These are phyloP conservation scores for Eumaeus atala DNA, from an alignment of 1,140 invertebrate species.

Conservation along the genomic window DNA sequence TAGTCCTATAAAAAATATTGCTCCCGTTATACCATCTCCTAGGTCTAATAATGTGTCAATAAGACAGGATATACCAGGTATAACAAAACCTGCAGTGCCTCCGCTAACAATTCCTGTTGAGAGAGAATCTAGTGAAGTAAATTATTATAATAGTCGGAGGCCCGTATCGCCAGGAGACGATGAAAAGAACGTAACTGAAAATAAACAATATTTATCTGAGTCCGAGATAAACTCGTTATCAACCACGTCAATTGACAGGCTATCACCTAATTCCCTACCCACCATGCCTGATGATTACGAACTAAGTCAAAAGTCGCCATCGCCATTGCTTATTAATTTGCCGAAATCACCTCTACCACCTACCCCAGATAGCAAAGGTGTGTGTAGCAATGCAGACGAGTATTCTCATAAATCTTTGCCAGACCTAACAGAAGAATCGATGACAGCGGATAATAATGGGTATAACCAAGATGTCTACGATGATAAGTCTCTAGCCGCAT, in stretches of 20 bases:
- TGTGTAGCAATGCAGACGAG: neutral
- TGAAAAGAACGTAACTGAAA: neutral
- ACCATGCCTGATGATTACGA: neutral
- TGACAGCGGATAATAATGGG: conserved; percentile 10
- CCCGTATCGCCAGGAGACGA: neutral
- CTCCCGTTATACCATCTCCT: conserved; percentile 47
- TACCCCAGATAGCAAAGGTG: conserved; percentile 22
- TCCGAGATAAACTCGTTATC: conserved; percentile 8
- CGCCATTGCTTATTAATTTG: conserved; percentile 9
- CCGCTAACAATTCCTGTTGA: neutral
- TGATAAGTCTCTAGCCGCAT: conserved; percentile 24
- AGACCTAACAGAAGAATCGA: neutral
- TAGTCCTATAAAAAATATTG: conserved; percentile 60
- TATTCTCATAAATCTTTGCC: conserved; percentile 3
- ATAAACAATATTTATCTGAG: conserved; percentile 4
- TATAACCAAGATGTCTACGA: conserved; percentile 11
- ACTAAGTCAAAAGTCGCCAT: neutral
- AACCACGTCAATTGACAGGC: neutral
- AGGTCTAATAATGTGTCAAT: conserved; percentile 47
- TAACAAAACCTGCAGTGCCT: conserved; percentile 8
- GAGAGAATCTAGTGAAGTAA: conserved; percentile 2
- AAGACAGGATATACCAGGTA: conserved; percentile 36
- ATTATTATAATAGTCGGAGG: conserved; percentile 1
- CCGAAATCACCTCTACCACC: conserved; percentile 25
- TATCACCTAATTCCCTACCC: neutral